Base-by-base conservation (phyloP, 2,888 invertebrate species). In the Sericinus montela region DNA sequence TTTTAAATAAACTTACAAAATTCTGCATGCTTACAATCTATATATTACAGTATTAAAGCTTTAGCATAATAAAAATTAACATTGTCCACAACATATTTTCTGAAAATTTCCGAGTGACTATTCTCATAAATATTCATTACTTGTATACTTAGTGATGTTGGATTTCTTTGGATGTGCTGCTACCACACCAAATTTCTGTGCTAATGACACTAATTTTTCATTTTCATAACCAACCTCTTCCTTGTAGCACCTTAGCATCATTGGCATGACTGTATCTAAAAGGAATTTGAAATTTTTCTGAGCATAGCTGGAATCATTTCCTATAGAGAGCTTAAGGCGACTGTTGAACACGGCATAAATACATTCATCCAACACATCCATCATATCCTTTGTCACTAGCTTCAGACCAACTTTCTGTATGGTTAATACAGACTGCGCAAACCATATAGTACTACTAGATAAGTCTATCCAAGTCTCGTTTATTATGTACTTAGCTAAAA, bases 371-470 rank as follows among this genome's bases (percentile, higher is more conserved):
- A 96, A 91, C 0, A 93, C 91, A 57, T 91, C 90, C 75, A 94
- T 91, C 69, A 94, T 90, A 72, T 95, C 95, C 16, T 92, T 91
- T 0, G 93, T 94, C 54, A 93, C 92, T 53, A 97, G 86, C 64
- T 93, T 91, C 58, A 96, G 77, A 58, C 96, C 93, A 67, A 96
- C 94, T 59, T 94, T 93, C 55, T 95, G 89, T 52, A 96, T 88
- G 16, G 92, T 91, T 36, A 95, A 82, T 63, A 93, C 94, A 3
- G 94, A 90, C 76, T 94, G 94, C 5, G 94, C 92, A 80, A 97
- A 97, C 67, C 94, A 92, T 55, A 95, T 88, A 4, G 94, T 95
- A 79, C 95, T 96, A 65, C 91, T 91, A 0, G 96, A 96, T 62
- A 97, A 81, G 56, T 93, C 92, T 43, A 96, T 87, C 92, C 94